A percentile compares a stretch with the other conserved stretches of the same genome.
phyloP scores from a whole-genome alignment of 1,140 invertebrate species.

The Formica exsecta region DNA sequence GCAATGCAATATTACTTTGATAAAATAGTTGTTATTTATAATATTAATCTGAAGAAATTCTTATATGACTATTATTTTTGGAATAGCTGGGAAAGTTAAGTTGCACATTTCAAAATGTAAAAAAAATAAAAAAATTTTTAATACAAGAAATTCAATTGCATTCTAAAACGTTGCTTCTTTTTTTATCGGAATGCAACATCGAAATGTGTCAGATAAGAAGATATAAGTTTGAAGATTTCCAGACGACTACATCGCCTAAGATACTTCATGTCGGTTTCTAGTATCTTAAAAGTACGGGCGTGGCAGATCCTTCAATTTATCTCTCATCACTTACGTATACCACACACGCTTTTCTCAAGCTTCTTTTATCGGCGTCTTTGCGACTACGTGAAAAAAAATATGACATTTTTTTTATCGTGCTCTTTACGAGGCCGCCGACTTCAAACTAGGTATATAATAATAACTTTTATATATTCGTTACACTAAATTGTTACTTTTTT shows the following conservation, averaged over 20 bases:
- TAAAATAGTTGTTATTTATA: background rate
- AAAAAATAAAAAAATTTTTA: background rate
- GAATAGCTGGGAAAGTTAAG: background rate
- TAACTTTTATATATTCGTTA: slow-evolving; percentile 1
- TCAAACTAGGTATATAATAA: background rate
- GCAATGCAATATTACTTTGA: slow-evolving; percentile 27
- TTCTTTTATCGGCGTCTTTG: slow-evolving; percentile 18
- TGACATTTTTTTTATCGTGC: slow-evolving; percentile 17
- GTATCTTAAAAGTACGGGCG: slow-evolving; percentile 40
- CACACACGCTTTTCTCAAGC: slow-evolving; percentile 12
- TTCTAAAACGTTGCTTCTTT: background rate
- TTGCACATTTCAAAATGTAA: background rate
- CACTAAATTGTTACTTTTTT: background rate
- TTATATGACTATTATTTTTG: background rate
- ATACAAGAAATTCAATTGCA: background rate
- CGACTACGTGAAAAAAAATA: background rate
- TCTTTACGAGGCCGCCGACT: background rate
- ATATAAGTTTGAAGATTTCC: slow-evolving; percentile 25
- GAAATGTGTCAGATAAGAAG: slow-evolving; percentile 16
- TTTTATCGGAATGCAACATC: slow-evolving; percentile 14
- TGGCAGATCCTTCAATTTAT: slow-evolving; percentile 47
- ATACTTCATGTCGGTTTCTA: slow-evolving; percentile 22
- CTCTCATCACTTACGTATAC: slow-evolving; percentile 32
- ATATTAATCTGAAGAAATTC: background rate
- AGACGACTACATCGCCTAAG: slow-evolving; percentile 20